Conservation (phyloP, 1,140 invertebrate species). For the Pissodes strobi region DNA sequence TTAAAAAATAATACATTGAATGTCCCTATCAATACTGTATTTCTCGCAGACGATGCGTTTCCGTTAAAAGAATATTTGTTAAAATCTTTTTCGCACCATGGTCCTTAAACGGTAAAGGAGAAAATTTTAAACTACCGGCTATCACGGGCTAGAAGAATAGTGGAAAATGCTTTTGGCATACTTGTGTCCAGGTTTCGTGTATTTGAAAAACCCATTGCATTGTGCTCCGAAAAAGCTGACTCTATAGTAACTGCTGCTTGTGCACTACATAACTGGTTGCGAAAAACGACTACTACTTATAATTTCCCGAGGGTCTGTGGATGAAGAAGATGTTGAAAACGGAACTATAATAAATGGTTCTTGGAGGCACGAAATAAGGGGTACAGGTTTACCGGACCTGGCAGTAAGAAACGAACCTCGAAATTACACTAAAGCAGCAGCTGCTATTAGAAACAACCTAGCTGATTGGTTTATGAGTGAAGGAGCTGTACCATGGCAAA, state of each 20-base stretch:
- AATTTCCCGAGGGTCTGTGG: conserved; percentile 19
- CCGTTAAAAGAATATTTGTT: conserved; percentile 37
- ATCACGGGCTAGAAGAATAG: too few relatives aligned
- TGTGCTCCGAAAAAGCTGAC: background rate
- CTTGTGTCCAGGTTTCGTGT: too few relatives aligned
- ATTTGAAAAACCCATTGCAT: too few relatives aligned
- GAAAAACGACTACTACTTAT: conserved; percentile 14
- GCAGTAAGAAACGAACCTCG: conserved; percentile 4
- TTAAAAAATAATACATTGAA: conserved; percentile 33
- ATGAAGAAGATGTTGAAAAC: conserved; percentile 23
- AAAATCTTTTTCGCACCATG: conserved; percentile 39
- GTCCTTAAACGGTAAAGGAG: conserved; percentile 10
- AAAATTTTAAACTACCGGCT: conserved; percentile 40
- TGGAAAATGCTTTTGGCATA: too few relatives aligned
- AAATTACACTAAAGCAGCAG: conserved; percentile 24
- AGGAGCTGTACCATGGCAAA: conserved; percentile 25
- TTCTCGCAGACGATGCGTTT: conserved; percentile 43
- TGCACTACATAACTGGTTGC: conserved; percentile 23
- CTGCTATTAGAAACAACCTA: conserved; percentile 21
- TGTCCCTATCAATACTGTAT: conserved; percentile 37
- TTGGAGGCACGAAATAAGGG: conserved; percentile 11
- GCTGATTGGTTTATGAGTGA: conserved; percentile 25
- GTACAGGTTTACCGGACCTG: conserved; percentile 15
- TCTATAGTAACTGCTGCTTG: conserved; percentile 21
- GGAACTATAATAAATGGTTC: conserved; percentile 21